phyloP scores from a whole-genome alignment of 1,140 invertebrate species.

The Diabrotica undecimpunctata region DNA sequence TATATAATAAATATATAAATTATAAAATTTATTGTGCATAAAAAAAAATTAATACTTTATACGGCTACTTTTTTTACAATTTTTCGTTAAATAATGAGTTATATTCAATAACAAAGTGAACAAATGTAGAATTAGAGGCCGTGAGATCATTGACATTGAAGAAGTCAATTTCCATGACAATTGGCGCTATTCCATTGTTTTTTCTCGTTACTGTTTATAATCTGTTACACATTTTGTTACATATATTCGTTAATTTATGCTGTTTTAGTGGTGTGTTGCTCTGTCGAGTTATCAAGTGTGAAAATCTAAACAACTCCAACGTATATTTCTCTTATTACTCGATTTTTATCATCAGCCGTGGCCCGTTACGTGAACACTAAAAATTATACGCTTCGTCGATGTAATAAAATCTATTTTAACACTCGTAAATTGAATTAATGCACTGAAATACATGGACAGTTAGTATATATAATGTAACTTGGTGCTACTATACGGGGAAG shows the following conservation, averaged over 20 bases:
- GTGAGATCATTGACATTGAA: background rate
- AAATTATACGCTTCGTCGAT: constrained; percentile 20
- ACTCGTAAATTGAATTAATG: constrained; percentile 12
- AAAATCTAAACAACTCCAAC: constrained; percentile 17
- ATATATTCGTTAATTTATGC: constrained; percentile 21
- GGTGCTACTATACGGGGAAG: no score
- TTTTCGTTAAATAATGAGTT: no score
- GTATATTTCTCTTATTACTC: constrained; percentile 13
- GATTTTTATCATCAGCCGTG: constrained; percentile 14
- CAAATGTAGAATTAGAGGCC: background rate
- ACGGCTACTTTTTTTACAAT: no score
- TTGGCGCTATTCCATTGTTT: background rate
- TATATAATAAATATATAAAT: no score
- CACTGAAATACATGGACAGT: background rate
- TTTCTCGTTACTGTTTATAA: background rate
- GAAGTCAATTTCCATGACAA: background rate
- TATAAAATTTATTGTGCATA: no score
- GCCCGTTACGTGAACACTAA: constrained; percentile 16
- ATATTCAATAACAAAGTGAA: no score
- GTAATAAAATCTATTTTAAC: constrained; percentile 23
- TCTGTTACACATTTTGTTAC: constrained; percentile 9
- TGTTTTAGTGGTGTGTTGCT: background rate
- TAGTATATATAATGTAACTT: no score
- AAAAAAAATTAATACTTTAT: no score
- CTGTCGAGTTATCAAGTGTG: constrained; percentile 20